Conservation (phyloP, 2,888 invertebrate genomes). For the Scelioninae gen. 1 region DNA sequence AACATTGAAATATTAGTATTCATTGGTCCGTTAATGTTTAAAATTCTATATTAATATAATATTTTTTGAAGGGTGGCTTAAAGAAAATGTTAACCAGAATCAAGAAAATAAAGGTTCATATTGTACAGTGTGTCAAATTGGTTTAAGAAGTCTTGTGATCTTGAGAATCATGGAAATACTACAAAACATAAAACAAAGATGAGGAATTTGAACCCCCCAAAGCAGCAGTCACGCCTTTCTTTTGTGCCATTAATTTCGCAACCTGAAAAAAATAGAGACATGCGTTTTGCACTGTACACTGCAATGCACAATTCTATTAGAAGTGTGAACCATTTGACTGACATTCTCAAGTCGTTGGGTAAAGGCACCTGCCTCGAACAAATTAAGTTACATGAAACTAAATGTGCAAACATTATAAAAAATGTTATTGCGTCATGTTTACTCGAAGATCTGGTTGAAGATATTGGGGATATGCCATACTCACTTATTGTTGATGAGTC, state of each 20-base stretch:
- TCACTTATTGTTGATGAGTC: slow-evolving; percentile 69
- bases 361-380: slow-evolving; percentile 30
- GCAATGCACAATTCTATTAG: slow-evolving; percentile 35
- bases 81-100: slow-evolving; percentile 4
- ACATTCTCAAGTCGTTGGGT: slow-evolving; percentile 11
- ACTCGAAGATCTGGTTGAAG: slow-evolving; percentile 47
- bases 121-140: slow-evolving; percentile 19
- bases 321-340: slow-evolving; percentile 22
- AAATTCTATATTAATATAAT: slow-evolving; percentile 19
- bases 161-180: slow-evolving; percentile 20
- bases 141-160: slow-evolving; percentile 27
- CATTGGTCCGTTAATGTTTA: no score
- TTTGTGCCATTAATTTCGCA: slow-evolving; percentile 13
- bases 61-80: slow-evolving; percentile 28
- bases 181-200: slow-evolving; percentile 13
- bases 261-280: slow-evolving; percentile 32
- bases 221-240: slow-evolving; percentile 14
- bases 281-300: slow-evolving; percentile 16
- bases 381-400: slow-evolving; percentile 61
- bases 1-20: no score
- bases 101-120: slow-evolving; percentile 27
- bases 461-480: slow-evolving; percentile 49
- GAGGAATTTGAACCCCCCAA: slow-evolving; percentile 9
- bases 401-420: slow-evolving; percentile 59
- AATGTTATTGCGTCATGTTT: slow-evolving; percentile 58